Base-by-base conservation (phyloP, 2,888 invertebrate species). In the Pseudococcus viburni region DNA sequence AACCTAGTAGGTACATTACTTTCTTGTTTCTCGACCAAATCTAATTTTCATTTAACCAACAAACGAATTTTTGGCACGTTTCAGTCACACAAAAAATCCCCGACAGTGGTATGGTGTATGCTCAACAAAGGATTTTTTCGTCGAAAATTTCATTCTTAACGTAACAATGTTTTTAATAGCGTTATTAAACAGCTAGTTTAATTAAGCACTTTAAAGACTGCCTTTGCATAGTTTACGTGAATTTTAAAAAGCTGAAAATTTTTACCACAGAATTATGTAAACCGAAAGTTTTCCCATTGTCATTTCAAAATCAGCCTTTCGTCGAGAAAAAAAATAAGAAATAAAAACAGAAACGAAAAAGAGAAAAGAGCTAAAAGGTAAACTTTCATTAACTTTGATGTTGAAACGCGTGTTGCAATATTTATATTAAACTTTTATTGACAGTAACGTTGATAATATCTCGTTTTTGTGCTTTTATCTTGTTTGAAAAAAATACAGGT, bases 351-450 rank as follows among this genome's bases (percentile, higher is more conserved):
- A 59, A 55, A 59, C 7, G 19, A 19, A 59, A 59, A 19, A 55
- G 17, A 2, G 15, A 59, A 59, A 19, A 59, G 19, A 59, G 59
- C 6, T 33, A 73, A 73, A 33, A 73, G 33, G 33, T 73, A 73
- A 73, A 73, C 33, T 73, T 73, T 73, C 68, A 73, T 73, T 33
- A 73, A 73, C 68, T 73, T 73, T 73, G 68, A 73, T 73, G 68
- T 73, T 73, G 68, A 26, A 73, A 73, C 26, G 68, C 68, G 68
- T 73, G 26, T 73, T 33, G 68, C 12, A 73, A 73, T 73, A 73
- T 73, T 73, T 59, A 59, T 59, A 59, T 59, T 59, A 59, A 59
- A 19, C 59, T 19, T 55, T 55, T 59, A 59, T 59, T 59, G 59
- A 59, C 59, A 59, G 59, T 59, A 19, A 59, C 59, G 59, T 59